Percentiles rank a stretch among this genome's conserved stretches.
These are phyloP conservation scores for Cataglyphis hispanica DNA, from an alignment of 1,140 invertebrate genomes.

Conservation along the genomic window DNA sequence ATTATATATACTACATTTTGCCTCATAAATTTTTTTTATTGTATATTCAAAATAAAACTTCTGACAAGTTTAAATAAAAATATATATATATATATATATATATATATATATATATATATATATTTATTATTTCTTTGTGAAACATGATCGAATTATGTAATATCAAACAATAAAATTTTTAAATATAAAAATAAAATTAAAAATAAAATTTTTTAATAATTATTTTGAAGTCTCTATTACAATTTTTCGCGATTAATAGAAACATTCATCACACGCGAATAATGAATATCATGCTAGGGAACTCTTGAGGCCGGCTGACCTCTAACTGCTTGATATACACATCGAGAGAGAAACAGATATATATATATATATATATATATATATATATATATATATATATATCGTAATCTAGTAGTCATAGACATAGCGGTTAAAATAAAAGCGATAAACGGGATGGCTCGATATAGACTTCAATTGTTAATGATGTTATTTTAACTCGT, in stretches of 20 bases:
- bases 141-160: background rate
- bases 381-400: too few species aligned
- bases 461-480: constrained; percentile 8
- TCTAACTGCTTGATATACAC: constrained; percentile 20
- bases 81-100: too few species aligned
- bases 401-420: background rate
- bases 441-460: background rate
- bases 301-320: background rate
- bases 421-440: constrained; percentile 18
- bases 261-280: background rate
- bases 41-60: background rate
- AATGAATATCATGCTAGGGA: constrained; percentile 1
- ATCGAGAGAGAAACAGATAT: background rate
- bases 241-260: background rate
- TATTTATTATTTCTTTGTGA: background rate
- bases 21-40: background rate
- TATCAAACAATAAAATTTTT: background rate
- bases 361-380: too few species aligned
- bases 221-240: background rate
- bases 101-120: too few species aligned
- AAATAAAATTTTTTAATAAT: too few species aligned
- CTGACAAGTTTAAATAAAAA: background rate
- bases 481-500: background rate
- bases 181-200: too few species aligned
- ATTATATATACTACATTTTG: background rate